Evolutionary conservation across 2,888 invertebrate genomes (phyloP).

Genomic region (Tryphoninae sp.): DNA sequence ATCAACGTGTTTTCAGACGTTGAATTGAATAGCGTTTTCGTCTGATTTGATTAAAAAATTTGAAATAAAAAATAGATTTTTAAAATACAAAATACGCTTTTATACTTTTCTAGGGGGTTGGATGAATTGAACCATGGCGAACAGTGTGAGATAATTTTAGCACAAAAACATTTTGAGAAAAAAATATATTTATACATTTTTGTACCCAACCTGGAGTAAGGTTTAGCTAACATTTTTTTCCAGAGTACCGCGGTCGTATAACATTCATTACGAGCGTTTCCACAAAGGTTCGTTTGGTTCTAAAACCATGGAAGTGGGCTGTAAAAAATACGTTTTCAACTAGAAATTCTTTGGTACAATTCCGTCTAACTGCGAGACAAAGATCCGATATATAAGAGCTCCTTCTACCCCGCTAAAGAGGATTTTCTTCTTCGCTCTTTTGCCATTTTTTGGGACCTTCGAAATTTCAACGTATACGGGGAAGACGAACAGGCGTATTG

Average conservation of each 20-base stretch:
- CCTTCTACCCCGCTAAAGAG: conserved; percentile 50
- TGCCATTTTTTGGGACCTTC: conserved; percentile 43
- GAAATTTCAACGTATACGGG: conserved; percentile 48
- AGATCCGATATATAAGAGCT: conserved; percentile 19
- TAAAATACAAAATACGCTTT: too few species aligned
- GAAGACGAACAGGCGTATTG: conserved; percentile 72
- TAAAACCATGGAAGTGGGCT: conserved; percentile 11
- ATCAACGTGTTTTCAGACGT: too few species aligned
- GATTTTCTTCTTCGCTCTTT: conserved; percentile 62
- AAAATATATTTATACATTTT: neutral
- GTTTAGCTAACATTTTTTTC: neutral
- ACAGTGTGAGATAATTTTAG: too few species aligned
- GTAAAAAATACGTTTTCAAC: conserved; percentile 29
- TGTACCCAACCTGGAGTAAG: neutral
- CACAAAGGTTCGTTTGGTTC: neutral
- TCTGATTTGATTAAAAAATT: too few species aligned
- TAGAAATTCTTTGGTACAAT: conserved; percentile 6
- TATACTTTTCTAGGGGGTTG: too few species aligned
- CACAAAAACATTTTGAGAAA: neutral
- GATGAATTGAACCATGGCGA: too few species aligned
- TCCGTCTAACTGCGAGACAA: conserved; percentile 13
- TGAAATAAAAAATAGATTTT: too few species aligned
- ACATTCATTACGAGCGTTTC: neutral
- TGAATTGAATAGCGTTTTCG: too few species aligned
- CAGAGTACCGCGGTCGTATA: neutral